phyloP scores from a whole-genome alignment of 2,797 vertebrate genomes.

The Tapirus indicus region DNA sequence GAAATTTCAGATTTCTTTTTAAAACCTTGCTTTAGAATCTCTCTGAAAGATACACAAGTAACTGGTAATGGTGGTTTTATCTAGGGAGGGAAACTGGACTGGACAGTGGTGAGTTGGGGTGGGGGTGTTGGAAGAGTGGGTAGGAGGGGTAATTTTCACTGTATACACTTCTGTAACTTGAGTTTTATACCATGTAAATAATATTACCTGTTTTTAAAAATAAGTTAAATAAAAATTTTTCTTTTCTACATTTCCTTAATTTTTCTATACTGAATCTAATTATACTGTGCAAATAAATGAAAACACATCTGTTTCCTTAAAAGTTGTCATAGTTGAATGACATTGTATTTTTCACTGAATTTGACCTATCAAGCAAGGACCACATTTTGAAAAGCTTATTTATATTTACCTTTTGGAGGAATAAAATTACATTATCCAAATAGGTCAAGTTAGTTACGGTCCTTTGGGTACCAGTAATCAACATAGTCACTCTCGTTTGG shows the following conservation, averaged over 20 bases:
- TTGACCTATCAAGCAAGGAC: background rate
- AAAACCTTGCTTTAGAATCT: background rate
- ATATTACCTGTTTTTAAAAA: background rate
- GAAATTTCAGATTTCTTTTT: background rate
- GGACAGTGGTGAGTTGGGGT: background rate
- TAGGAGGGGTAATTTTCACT: background rate
- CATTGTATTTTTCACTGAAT: conserved; percentile 34
- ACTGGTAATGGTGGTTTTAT: background rate
- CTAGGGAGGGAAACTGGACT: background rate
- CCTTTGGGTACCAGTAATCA: background rate
- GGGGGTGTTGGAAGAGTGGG: background rate
- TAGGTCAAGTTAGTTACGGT: background rate
- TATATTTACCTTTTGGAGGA: conserved; percentile 34
- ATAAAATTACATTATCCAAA: background rate
- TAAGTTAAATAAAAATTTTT: background rate
- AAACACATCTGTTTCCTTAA: background rate
- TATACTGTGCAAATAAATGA: background rate
- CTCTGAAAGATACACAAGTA: background rate
- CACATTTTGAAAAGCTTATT: background rate
- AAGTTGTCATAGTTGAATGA: background rate
- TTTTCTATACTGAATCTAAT: background rate
- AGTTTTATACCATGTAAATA: background rate
- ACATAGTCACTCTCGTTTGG: background rate
- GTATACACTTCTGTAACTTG: background rate
- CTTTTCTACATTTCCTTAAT: background rate